Evolutionary conservation across 2,113 vertebrate species (phyloP), one percentile per base, ranked within the genome.

Genomic region (Nycticebus coucang): DNA sequence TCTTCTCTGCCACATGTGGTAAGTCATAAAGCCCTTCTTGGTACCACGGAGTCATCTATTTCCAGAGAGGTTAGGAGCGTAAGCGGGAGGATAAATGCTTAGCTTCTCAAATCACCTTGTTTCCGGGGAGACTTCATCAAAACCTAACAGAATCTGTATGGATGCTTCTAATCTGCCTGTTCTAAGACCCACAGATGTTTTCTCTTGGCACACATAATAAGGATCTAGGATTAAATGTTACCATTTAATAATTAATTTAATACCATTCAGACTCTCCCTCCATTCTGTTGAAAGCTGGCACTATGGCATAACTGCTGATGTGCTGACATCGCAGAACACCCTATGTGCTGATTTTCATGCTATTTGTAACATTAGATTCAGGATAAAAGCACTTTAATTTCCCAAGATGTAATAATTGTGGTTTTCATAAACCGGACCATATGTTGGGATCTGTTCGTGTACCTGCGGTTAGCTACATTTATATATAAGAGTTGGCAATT

Each of bases 201-300:
- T 95, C 92, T 83, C 80, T 95, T 95, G 96, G 94, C 96, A 95
- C 37, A 83, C 82, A 95, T 87, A 50, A 68, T 83, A 87, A 96
- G 83, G 55, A 83, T 86, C 64, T 85, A 24, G 79, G 91, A 96
- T 96, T 97, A 98, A 98, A 97, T 96, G 88, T 60, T 74, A 86
- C 91, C 93, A 82, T 72, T 96, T 96, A 96, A 94, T 97, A 97
- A 97, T 97, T 97, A 97, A 97, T 96, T 97, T 97, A 97, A 97
- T 96, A 94, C 68, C 68, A 74, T 95, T 90, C 95, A 96, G 69
- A 82, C 80, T 83, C 94, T 74, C 93, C 26, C 66, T 91, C 71
- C 81, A 69, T 96, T 71, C 87, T 94, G 60, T 9, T 77, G 57
- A n/a, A 92, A 83, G 89, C 10, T 87, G 93, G 85, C 72, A 50